Base-by-base conservation (phyloP, 2,888 invertebrate species). In the Drosophila conformis region DNA sequence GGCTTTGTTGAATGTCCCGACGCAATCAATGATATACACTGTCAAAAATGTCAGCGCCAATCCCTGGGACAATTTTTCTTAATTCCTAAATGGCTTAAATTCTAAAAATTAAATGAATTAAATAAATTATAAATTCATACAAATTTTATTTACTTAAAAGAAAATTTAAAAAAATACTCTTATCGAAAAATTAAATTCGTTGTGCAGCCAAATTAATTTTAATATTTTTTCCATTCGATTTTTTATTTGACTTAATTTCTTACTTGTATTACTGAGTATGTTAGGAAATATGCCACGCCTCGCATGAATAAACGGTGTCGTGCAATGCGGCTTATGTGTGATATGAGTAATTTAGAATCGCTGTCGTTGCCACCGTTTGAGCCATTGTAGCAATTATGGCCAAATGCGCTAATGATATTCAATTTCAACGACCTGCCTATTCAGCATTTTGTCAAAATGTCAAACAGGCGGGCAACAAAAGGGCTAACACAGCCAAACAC, bases 361-460 rank as follows among this genome's bases (percentile, higher is more conserved):
- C n/a, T 15, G 35, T 29, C 18, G 38, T 35, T 25, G 31, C 18
- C 35, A 38, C 13, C 63, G 36, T 46, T 25, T 25, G 46, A 0
- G 46, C 25, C 25, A 46, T 7, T 25, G 11, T 36, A 77, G 71
- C 82, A 84, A 84, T 83, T 83, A 82, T 69, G 59, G 60, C 52
- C 64, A 73, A 83, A 69, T 74, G 69, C 78, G 84, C 82, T 84
- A 85, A 85, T 86, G 74, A 86, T 82, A 86, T 85, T 85, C 87
- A 84, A 85, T 83, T 84, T 78, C 68, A 82, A 67, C 63, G 48
- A 69, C 61, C 70, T 61, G 68, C 61, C 70, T 52, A 63, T 68
- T 66, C 72, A 69, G 63, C 81, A 65, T 87, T 83, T 84, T 86
- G 84, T 86, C 82, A 70, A 71, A 82, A 82, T 83, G 87, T 86